These are phyloP conservation scores for Lasioglossum albipes DNA, from an alignment of 1,140 invertebrate genomes.

Conservation along the genomic window DNA sequence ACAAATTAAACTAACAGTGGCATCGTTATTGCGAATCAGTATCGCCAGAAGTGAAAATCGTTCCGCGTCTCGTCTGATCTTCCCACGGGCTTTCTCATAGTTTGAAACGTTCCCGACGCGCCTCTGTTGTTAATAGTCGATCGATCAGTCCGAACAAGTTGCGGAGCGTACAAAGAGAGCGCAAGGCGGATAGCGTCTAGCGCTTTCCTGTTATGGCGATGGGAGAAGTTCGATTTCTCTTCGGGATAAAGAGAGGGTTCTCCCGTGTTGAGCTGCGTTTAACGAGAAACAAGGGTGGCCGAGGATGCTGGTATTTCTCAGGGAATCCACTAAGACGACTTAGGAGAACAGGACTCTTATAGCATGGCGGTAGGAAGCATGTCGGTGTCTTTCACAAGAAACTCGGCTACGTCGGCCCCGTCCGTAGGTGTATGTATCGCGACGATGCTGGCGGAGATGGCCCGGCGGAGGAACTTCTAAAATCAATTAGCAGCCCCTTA, in stretches of 20 bases:
- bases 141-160: neutral
- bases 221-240: conserved; percentile 43
- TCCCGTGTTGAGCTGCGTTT: conserved; percentile 52
- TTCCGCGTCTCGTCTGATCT: too few relatives aligned
- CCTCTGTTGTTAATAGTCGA: conserved; percentile 1
- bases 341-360: conserved; percentile 46
- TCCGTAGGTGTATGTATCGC: conserved; percentile 2
- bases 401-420: neutral
- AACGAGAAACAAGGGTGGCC: conserved; percentile 58
- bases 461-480: conserved; percentile 66
- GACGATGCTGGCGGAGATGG: conserved; percentile 8
- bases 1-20: too few relatives aligned
- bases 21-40: neutral
- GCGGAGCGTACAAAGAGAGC: too few relatives aligned
- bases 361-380: conserved; percentile 24
- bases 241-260: neutral
- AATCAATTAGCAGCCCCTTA: conserved; percentile 70
- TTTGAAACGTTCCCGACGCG: neutral
- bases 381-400: conserved; percentile 37
- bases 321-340: conserved; percentile 52
- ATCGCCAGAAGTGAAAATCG: neutral
- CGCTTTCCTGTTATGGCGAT: conserved; percentile 20
- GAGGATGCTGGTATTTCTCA: conserved; percentile 34
- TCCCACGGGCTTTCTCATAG: neutral
- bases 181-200: neutral